Evolutionary conservation across 1,140 invertebrate genomes (phyloP), one percentile per base, ranked within the genome.

Genomic region (Anthonomus grandis): DNA sequence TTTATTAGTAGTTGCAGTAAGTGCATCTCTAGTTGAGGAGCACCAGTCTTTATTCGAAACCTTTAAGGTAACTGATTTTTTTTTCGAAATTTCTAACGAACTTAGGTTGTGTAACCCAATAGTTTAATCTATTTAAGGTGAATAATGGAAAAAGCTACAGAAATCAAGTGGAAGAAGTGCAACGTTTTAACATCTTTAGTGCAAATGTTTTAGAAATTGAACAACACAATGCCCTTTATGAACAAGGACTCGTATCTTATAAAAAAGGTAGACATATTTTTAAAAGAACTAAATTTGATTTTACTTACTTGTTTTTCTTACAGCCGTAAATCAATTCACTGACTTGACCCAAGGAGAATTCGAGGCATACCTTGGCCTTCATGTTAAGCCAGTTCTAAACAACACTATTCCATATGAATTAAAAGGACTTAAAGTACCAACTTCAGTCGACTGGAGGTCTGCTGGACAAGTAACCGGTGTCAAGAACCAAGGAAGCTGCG

Each of bases 141-240:
- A 25, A 25, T 3, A 45, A 60, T 42, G 37, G 52, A n/a, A 91
- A 91, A 73, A 64, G 69, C 3, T 93, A 92, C 68, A 69, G 78
- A 6, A 82, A 76, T 65, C 77, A 82, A 1, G 74, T 79, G 1
- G 91, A 93, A 69, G 90, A 93, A 69, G 78, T 78, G 54, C 87
- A 88, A 67, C 83, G 90, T 18, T 79, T 87, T 76, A 90, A 15
- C 21, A 63, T 65, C 17, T 65, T 60, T 50, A 56, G 36, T 45
- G 46, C 50, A 2, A 63, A 63, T 23, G 19, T 58, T 6, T n/a
- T 24, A 3, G 31, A 41, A 27, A 63, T 65, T 23, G 57, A 58
- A 47, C 18, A 41, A 27, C 63, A 65, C 49, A 63, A 65, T 44
- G 45, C 53, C 25, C 49, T 45, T 13, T 60, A 59, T 21, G 55